phyloP scores from a whole-genome alignment of 1,140 invertebrate genomes.

The Tetramorium parvispinum region DNA sequence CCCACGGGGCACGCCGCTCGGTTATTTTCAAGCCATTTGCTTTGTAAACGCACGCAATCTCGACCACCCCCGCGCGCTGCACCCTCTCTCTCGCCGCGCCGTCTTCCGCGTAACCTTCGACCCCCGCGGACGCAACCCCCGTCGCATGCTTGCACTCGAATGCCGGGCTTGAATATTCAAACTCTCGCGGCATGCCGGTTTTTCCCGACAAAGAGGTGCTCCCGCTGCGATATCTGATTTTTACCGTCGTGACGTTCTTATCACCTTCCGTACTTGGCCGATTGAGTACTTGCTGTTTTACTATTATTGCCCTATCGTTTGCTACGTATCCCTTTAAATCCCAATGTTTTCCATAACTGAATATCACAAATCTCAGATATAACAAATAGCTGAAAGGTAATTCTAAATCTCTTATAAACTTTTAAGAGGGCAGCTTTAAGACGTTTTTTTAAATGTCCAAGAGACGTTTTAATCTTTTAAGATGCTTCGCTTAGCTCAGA shows the following conservation, averaged over 20 bases:
- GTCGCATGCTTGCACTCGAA: slow-evolving; percentile 11
- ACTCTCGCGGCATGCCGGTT: background rate
- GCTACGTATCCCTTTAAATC: background rate
- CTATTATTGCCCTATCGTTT: background rate
- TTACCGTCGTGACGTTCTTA: background rate
- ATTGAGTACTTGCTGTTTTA: background rate
- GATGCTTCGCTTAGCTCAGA: background rate
- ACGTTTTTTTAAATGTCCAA: background rate
- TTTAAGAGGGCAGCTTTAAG: background rate
- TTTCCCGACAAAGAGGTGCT: slow-evolving; percentile 14
- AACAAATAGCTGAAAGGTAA: background rate
- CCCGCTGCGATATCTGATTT: slow-evolving; percentile 25
- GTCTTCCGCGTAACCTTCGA: slow-evolving; percentile 36
- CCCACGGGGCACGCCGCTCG: slow-evolving; percentile 80
- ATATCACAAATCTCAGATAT: background rate
- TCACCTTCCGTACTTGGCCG: background rate
- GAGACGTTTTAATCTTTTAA: slow-evolving; percentile 1
- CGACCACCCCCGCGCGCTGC: slow-evolving; percentile 63
- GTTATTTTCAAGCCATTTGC: slow-evolving; percentile 86
- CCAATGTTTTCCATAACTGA: background rate
- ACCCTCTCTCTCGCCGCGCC: slow-evolving; percentile 9
- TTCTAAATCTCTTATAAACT: background rate
- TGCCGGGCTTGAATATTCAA: slow-evolving; percentile 62
- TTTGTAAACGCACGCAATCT: slow-evolving; percentile 85
- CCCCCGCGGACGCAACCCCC: background rate